Evolutionary conservation across 2,888 invertebrate genomes (phyloP).

Genomic region (Gastrophysa polygoni): DNA sequence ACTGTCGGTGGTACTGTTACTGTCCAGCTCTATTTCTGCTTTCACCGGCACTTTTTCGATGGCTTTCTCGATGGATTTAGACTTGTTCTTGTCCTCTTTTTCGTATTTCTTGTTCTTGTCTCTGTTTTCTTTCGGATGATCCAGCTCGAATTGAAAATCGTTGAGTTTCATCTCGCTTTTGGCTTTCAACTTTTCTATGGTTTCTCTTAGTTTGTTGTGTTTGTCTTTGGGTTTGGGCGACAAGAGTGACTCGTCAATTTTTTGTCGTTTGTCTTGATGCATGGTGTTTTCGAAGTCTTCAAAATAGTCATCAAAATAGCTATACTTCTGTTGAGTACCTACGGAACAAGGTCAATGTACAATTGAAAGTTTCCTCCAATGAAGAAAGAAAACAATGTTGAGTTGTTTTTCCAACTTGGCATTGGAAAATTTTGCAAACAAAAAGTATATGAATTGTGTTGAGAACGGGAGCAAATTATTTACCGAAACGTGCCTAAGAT

Average conservation of each 20-base stretch:
- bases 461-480: no score
- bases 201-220: conserved; percentile 58
- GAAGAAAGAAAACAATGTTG: no score
- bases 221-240: conserved; percentile 54
- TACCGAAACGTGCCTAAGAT: no score
- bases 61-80: conserved; percentile 38
- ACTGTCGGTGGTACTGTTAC: conserved; percentile 49
- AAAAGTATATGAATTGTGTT: no score
- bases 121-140: conserved; percentile 50
- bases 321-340: conserved; percentile 14
- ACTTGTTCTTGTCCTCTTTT: conserved; percentile 40
- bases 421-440: no score
- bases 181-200: conserved; percentile 69
- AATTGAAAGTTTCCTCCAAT: neutral
- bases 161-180: conserved; percentile 64
- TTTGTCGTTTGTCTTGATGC: conserved; percentile 33
- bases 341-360: neutral
- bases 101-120: conserved; percentile 46
- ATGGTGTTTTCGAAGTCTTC: conserved; percentile 39
- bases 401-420: no score
- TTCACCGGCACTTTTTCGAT: no score
- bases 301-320: conserved; percentile 47
- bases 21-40: conserved; percentile 45
- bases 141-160: conserved; percentile 46
- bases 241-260: conserved; percentile 22